Percentiles rank a stretch among this genome's conserved stretches.
Evolutionary conservation across 2,113 vertebrate species (phyloP).

Genomic region (Paracyprichromis sp.): DNA sequence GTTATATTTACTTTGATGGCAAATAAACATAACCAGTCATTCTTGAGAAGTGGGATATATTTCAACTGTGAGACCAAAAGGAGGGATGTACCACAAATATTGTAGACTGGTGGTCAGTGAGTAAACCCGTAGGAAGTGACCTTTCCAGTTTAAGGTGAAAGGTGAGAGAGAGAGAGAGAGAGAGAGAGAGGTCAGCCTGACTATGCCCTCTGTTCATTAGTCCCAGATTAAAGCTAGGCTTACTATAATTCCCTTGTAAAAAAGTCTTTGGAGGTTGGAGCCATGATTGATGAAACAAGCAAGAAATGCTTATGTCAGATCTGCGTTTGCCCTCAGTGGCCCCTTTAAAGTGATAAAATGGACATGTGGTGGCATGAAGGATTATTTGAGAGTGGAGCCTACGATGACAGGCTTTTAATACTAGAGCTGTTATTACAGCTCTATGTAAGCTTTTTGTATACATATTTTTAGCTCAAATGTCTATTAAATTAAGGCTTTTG

Average conservation of each 20-base stretch:
- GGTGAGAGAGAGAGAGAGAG: constrained; percentile 7
- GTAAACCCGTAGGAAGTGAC: constrained; percentile 4
- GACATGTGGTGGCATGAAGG: not conserved
- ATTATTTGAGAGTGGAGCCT: not conserved
- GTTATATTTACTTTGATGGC: constrained; percentile 22
- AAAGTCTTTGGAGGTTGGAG: not conserved
- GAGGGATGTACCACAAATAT: not conserved
- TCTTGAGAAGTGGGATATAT: not conserved
- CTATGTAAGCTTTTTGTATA: not conserved
- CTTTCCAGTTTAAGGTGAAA: not conserved
- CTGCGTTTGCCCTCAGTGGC: not conserved
- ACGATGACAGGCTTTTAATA: not conserved
- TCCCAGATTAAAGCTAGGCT: not conserved
- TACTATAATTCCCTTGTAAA: not conserved
- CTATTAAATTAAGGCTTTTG: not conserved
- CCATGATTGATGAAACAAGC: constrained; percentile 22
- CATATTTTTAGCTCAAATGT: not conserved
- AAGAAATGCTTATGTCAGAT: not conserved
- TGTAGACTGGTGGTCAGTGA: not conserved
- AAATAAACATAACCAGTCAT: constrained; percentile 5
- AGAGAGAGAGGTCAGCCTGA: not conserved
- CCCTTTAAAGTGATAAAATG: not conserved
- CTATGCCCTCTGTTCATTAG: constrained; percentile 17
- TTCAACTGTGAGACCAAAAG: not conserved
- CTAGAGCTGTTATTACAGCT: not conserved